Evolutionary conservation across 2,888 invertebrate genomes (phyloP).

Genomic region (Ypsolopha sequella): DNA sequence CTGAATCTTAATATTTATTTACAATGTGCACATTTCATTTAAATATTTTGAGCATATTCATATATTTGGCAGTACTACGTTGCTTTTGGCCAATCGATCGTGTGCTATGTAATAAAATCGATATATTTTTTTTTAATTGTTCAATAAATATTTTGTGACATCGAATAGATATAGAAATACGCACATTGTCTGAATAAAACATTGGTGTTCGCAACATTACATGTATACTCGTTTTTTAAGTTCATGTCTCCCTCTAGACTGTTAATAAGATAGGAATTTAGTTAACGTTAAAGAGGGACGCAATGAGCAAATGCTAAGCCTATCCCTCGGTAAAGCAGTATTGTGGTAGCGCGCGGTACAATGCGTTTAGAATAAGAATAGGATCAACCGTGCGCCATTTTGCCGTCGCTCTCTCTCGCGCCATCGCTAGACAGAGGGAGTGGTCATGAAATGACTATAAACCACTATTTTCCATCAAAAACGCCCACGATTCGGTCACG

Average conservation of each 20-base stretch:
- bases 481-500: too few relatives aligned
- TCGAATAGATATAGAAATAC: slow-evolving; percentile 38
- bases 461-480: too few relatives aligned
- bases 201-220: not conserved
- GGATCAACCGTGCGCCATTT: too few relatives aligned
- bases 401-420: not conserved
- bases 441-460: not conserved
- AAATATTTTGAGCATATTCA: slow-evolving; percentile 40
- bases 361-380: too few relatives aligned
- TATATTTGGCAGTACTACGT: slow-evolving; percentile 38
- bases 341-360: not conserved
- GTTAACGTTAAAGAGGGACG: too few relatives aligned
- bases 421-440: not conserved
- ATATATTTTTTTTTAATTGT: slow-evolving; percentile 5
- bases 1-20: slow-evolving; percentile 28
- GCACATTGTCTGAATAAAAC: slow-evolving; percentile 37
- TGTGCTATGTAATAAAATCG: not conserved
- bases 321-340: not conserved
- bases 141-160: slow-evolving; percentile 47
- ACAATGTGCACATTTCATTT: slow-evolving; percentile 56
- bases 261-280: too few relatives aligned
- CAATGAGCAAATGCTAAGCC: not conserved
- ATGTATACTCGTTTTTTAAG: not conserved
- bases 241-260: not conserved
- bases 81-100: not conserved